These are phyloP conservation scores for Limnodromus scolopaceus DNA, from an alignment of 2,797 vertebrate genomes.

Conservation along the genomic window DNA sequence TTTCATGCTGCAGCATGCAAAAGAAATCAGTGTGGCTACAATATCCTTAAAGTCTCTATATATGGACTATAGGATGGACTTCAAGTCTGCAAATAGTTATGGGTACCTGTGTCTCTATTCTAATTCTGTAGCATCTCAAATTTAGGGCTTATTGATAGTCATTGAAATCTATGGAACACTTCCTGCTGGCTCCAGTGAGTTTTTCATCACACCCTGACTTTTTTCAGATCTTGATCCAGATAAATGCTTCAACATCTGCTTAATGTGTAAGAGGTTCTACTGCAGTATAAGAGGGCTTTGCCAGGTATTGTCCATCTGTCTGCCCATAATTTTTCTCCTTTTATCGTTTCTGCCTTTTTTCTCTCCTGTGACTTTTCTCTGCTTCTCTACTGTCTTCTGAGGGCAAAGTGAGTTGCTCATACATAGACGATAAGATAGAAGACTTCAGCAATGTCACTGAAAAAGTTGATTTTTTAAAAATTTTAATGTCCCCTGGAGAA, in stretches of 20 bases:
- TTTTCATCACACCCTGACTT: neutral
- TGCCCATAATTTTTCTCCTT: neutral
- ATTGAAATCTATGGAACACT: neutral
- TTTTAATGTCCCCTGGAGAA: neutral
- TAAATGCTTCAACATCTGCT: neutral
- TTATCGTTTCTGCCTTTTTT: neutral
- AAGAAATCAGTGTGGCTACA: neutral
- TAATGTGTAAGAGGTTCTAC: neutral
- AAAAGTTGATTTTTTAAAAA: neutral
- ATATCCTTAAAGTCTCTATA: neutral
- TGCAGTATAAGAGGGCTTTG: neutral
- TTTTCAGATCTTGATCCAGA: neutral
- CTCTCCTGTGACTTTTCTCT: neutral
- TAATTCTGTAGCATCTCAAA: neutral
- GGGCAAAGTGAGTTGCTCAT: neutral
- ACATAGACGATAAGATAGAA: too few species aligned
- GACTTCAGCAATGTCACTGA: neutral
- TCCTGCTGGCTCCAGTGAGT: neutral
- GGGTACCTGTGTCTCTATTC: neutral
- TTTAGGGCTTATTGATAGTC: neutral
- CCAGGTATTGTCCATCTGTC: neutral
- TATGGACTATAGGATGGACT: neutral
- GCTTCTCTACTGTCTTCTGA: neutral
- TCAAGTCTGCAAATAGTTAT: neutral
- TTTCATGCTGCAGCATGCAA: neutral